Evolutionary conservation across 1,140 invertebrate species (phyloP).

Genomic region (Araneus ventricosus): DNA sequence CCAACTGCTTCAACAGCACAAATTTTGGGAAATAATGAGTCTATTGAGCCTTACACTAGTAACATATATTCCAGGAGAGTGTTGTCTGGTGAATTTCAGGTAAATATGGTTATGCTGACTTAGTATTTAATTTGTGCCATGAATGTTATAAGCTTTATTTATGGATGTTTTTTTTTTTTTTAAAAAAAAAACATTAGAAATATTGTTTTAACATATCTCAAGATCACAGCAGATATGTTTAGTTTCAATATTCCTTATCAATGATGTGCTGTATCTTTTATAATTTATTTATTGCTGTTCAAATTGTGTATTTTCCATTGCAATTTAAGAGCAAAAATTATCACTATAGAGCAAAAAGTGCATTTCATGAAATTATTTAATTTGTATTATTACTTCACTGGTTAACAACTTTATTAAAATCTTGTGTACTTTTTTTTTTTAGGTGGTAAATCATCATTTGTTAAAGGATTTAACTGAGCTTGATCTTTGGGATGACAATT

Average conservation of each 20-base stretch:
- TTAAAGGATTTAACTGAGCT: slow-evolving; percentile 94
- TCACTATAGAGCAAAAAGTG: too few species aligned
- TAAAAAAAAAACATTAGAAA: too few species aligned
- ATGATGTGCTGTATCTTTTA: too few species aligned
- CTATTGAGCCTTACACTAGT: slow-evolving; percentile 98
- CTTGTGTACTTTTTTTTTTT: slow-evolving; percentile 78
- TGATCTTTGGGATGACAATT: slow-evolving; percentile 96
- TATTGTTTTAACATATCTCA: too few species aligned
- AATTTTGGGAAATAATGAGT: slow-evolving; percentile 99
- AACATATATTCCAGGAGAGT: slow-evolving; percentile 98
- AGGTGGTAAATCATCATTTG: slow-evolving; percentile 98
- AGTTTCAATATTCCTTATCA: too few species aligned
- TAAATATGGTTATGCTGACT: slow-evolving; percentile 77
- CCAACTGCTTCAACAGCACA: slow-evolving; percentile 99
- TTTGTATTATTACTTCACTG: too few species aligned
- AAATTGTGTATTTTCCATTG: too few species aligned
- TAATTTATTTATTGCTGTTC: too few species aligned
- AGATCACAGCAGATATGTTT: too few species aligned
- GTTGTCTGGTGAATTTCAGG: slow-evolving; percentile 92
- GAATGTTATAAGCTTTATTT: slow-evolving; percentile 11
- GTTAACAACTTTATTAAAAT: too few species aligned
- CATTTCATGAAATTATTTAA: too few species aligned
- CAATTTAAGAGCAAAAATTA: too few species aligned
- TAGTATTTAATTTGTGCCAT: neutral
- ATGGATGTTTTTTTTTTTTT: neutral